phyloP scores from a whole-genome alignment of 1,140 invertebrate genomes.

The Papilio dardanus region DNA sequence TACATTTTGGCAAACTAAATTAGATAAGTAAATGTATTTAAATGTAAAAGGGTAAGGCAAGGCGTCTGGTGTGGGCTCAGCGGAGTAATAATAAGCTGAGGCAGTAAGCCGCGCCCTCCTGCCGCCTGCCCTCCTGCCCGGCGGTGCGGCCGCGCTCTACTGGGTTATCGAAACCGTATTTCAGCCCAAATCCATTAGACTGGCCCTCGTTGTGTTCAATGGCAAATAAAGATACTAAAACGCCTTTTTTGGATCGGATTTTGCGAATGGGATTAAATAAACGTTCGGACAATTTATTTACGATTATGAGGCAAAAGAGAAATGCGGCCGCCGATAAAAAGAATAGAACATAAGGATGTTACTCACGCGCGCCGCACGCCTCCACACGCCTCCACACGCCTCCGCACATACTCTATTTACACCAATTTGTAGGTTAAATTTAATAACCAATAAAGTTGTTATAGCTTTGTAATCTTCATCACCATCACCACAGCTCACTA shows the following conservation, averaged over 20 bases:
- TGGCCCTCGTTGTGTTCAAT: constrained; percentile 31
- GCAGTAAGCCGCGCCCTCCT: constrained; percentile 5
- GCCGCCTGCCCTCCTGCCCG: background rate
- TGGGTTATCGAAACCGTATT: constrained; percentile 29
- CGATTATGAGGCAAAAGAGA: constrained; percentile 18
- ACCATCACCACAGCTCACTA: no score
- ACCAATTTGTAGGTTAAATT: background rate
- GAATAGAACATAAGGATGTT: background rate
- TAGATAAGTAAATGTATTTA: constrained; percentile 19
- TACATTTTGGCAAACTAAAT: background rate
- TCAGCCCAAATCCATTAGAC: constrained; percentile 34
- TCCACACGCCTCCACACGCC: background rate
- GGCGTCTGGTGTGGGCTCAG: constrained; percentile 16
- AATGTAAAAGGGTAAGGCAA: constrained; percentile 17
- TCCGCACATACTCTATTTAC: background rate
- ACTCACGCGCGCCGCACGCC: background rate
- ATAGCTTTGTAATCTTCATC: no score
- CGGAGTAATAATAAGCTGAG: constrained; percentile 30
- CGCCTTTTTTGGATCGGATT: constrained; percentile 31
- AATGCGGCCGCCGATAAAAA: background rate
- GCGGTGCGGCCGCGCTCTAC: background rate
- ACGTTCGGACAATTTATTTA: constrained; percentile 29
- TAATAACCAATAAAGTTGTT: background rate
- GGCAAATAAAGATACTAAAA: constrained; percentile 34
- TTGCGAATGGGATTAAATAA: constrained; percentile 29